Conservation (phyloP, 2,888 invertebrate genomes). For the Phyllotreta striolata region DNA sequence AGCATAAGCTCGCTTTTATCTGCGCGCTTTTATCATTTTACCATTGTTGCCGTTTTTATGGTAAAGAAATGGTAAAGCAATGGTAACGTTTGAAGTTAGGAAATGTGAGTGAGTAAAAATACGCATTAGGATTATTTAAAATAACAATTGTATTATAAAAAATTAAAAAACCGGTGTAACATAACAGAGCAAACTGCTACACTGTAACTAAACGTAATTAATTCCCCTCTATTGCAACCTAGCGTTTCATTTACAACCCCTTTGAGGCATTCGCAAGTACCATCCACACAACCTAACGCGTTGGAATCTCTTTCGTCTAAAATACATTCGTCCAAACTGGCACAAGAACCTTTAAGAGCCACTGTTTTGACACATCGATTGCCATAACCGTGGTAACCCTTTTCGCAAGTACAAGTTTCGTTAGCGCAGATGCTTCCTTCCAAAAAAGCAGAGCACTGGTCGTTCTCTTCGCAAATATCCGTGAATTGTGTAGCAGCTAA, state of each 20-base stretch:
- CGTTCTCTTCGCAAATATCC: conserved; percentile 53
- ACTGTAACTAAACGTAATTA: neutral
- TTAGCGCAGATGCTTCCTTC: conserved; percentile 47
- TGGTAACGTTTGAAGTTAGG: neutral
- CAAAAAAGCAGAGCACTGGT: conserved; percentile 55
- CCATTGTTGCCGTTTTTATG: too few relatives aligned
- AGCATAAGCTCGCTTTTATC: too few relatives aligned
- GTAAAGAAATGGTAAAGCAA: too few relatives aligned
- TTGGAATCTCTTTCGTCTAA: conserved; percentile 39
- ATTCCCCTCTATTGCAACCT: conserved; percentile 35
- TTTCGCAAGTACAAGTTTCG: conserved; percentile 51
- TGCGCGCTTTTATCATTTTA: too few relatives aligned
- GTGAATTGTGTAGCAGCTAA: conserved; percentile 54
- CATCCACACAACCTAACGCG: conserved; percentile 49
- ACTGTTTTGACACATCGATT: conserved; percentile 44
- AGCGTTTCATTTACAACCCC: conserved; percentile 43
- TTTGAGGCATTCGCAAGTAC: conserved; percentile 52
- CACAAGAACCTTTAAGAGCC: conserved; percentile 49
- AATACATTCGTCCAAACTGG: conserved; percentile 52
- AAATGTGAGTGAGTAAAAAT: neutral
- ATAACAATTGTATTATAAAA: conserved; percentile 3
- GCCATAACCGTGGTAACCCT: conserved; percentile 50
- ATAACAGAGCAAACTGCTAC: conserved; percentile 7
- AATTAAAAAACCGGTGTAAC: neutral
- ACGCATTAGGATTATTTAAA: neutral